A percentile compares a stretch with the other conserved stretches of the same genome.
Evolutionary conservation across 2,797 vertebrate genomes (phyloP).

Genomic region (Helostoma temminkii): DNA sequence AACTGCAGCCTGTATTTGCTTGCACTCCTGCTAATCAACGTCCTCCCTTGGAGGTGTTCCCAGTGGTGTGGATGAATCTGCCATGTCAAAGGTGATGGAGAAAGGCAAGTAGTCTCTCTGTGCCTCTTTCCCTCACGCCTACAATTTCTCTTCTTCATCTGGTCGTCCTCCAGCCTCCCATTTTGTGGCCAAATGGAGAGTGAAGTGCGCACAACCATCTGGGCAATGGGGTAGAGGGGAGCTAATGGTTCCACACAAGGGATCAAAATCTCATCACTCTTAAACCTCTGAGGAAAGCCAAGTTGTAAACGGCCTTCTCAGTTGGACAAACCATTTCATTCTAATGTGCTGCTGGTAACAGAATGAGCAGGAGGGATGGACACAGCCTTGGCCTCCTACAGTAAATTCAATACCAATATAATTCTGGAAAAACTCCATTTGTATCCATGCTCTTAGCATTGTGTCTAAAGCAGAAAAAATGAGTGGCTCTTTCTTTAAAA

Average conservation of each 20-base stretch:
- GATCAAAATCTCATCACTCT: slow-evolving; percentile 71
- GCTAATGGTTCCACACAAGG: slow-evolving; percentile 64
- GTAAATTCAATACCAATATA: slow-evolving; percentile 24
- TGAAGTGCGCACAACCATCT: slow-evolving; percentile 66
- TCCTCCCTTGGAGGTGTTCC: slow-evolving; percentile 25
- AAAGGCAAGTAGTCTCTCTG: slow-evolving; percentile 21
- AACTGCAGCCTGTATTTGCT: slow-evolving; percentile 38
- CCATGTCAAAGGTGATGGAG: slow-evolving; percentile 42
- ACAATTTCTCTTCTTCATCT: slow-evolving; percentile 45
- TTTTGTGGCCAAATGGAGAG: slow-evolving; percentile 65
- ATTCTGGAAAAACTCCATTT: slow-evolving; percentile 24
- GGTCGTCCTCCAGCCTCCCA: slow-evolving; percentile 44
- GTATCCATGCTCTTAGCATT: slow-evolving; percentile 25
- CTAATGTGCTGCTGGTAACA: slow-evolving; percentile 45
- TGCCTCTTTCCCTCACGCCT: slow-evolving; percentile 24
- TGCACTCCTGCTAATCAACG: slow-evolving; percentile 30
- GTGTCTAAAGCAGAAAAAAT: slow-evolving; percentile 33
- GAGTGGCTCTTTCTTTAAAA: slow-evolving; percentile 37
- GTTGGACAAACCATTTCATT: slow-evolving; percentile 52
- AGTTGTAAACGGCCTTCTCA: slow-evolving; percentile 42
- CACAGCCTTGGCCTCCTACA: slow-evolving; percentile 7
- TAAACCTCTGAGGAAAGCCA: slow-evolving; percentile 57
- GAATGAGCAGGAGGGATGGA: slow-evolving; percentile 15
- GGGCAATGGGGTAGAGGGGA: slow-evolving; percentile 46
- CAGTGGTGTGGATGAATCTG: slow-evolving; percentile 33